Evolutionary conservation across 1,140 invertebrate species (phyloP).

Genomic region (Drosophila nigrodunni): DNA sequence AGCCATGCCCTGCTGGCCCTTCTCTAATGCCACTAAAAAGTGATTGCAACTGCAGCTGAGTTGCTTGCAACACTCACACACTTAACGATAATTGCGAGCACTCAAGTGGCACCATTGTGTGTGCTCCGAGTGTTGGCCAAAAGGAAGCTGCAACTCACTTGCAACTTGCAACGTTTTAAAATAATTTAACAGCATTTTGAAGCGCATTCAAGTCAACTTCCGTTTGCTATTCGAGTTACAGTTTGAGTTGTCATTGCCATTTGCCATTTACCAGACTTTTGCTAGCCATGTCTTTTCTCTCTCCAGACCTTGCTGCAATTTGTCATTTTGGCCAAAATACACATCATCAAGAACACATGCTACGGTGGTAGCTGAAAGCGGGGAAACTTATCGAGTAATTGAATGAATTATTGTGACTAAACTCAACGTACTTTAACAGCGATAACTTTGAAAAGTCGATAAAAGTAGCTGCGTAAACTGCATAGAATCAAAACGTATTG

Average conservation of each 20-base stretch:
- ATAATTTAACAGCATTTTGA: conserved; percentile 82
- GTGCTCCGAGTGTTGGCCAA: background rate
- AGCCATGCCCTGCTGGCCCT: background rate
- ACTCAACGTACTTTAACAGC: conserved; percentile 53
- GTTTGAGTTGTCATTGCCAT: conserved; percentile 29
- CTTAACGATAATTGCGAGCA: conserved; percentile 76
- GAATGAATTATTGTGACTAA: conserved; percentile 41
- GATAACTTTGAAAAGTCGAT: conserved; percentile 7
- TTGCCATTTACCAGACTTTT: conserved; percentile 53
- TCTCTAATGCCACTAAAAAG: conserved; percentile 3
- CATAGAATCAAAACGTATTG: background rate
- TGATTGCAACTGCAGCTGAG: conserved; percentile 36
- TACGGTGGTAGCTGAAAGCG: no score
- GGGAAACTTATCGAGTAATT: conserved; percentile 27
- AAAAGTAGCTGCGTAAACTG: background rate
- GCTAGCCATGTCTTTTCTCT: conserved; percentile 44
- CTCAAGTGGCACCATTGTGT: conserved; percentile 75
- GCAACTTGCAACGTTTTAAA: conserved; percentile 70
- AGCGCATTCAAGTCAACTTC: conserved; percentile 78
- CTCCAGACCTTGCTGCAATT: conserved; percentile 69
- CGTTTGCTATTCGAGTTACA: conserved; percentile 34
- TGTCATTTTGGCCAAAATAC: conserved; percentile 77
- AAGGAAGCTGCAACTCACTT: conserved; percentile 27
- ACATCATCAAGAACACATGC: conserved; percentile 57
- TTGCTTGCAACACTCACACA: conserved; percentile 46